phyloP scores from a whole-genome alignment of 2,888 invertebrate species.

The Lottia gigantea region DNA sequence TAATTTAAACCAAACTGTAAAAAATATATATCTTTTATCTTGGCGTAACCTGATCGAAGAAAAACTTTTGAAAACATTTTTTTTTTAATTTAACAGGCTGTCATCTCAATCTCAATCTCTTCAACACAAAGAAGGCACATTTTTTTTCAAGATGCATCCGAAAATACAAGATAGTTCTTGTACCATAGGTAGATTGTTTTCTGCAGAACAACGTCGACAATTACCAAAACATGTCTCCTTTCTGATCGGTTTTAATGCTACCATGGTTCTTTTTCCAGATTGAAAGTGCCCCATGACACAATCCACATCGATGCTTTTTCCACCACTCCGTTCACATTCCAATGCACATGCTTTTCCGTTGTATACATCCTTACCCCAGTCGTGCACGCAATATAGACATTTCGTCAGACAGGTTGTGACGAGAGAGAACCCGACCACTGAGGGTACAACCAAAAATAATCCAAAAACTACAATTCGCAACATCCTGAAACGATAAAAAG shows the following conservation, averaged over 20 bases:
- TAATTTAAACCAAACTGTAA: too few species aligned
- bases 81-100: too few species aligned
- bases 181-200: neutral
- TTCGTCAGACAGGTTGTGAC: conserved; percentile 45
- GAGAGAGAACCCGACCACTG: conserved; percentile 21
- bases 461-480: neutral
- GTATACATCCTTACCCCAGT: conserved; percentile 46
- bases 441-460: conserved; percentile 12
- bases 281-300: conserved; percentile 36
- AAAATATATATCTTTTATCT: too few species aligned
- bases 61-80: too few species aligned
- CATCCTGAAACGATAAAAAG: neutral
- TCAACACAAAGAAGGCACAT: conserved; percentile 18
- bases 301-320: conserved; percentile 39
- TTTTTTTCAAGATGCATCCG: conserved; percentile 15
- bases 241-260: conserved; percentile 21
- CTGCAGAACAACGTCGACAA: conserved; percentile 2
- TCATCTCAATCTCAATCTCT: too few species aligned
- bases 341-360: conserved; percentile 45
- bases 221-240: conserved; percentile 22
- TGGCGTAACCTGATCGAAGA: too few species aligned
- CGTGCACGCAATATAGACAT: conserved; percentile 44
- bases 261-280: conserved; percentile 22
- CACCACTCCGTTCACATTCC: conserved; percentile 42
- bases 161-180: conserved; percentile 16